Conservation (phyloP, 2,113 vertebrate genomes). For the Crotalus tigris region DNA sequence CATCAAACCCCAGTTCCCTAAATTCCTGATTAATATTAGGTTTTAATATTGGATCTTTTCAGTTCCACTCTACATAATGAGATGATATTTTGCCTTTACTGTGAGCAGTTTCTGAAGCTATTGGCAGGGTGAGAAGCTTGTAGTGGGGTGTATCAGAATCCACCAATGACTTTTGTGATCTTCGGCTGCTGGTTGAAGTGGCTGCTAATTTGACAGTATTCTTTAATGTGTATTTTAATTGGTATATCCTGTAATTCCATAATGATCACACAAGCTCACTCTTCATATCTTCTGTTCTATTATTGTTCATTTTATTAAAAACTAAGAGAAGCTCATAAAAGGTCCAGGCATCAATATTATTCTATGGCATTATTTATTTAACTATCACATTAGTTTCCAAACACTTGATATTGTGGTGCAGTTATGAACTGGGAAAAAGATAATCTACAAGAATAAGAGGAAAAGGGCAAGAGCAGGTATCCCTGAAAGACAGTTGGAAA, state of each 20-base stretch:
- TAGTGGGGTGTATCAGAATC: background rate
- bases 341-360: constrained; percentile 15
- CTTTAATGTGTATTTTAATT: constrained; percentile 13
- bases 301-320: constrained; percentile 46
- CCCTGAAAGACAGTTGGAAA: background rate
- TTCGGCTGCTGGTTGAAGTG: background rate
- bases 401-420: constrained; percentile 2
- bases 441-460: background rate
- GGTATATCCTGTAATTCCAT: background rate
- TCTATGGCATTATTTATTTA: constrained; percentile 22
- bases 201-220: background rate
- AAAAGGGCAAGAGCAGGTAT: background rate
- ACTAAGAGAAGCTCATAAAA: constrained; percentile 31
- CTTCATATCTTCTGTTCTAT: constrained; percentile 30
- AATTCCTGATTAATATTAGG: background rate
- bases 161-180: constrained; percentile 10
- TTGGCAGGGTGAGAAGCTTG: constrained; percentile 13
- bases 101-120: background rate
- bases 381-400: background rate
- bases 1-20: background rate
- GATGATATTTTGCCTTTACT: constrained; percentile 7
- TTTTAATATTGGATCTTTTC: background rate
- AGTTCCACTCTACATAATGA: constrained; percentile 9
- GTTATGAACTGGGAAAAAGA: background rate
- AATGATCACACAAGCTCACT: background rate